These are phyloP conservation scores for Torymus texanus DNA, from an alignment of 2,888 invertebrate species.

Conservation along the genomic window DNA sequence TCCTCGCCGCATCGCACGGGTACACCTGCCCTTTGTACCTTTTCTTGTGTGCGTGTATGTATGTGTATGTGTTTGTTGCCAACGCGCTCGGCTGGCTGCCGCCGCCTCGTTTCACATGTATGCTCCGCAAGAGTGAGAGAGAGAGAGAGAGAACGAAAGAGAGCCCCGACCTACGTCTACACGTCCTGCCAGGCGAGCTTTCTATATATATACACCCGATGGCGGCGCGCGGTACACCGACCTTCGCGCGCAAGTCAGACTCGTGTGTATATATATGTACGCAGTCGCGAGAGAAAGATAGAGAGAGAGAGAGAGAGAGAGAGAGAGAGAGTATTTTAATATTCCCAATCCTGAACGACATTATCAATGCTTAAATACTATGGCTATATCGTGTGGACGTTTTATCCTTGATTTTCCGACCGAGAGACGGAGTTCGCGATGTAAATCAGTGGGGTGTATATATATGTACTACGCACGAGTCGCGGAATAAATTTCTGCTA, in stretches of 20 bases:
- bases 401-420: not conserved
- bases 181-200: slow-evolving; percentile 8
- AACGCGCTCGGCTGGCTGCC: slow-evolving; percentile 1
- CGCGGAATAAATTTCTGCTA: slow-evolving; percentile 6
- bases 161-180: slow-evolving; percentile 14
- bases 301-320: no score
- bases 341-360: slow-evolving; percentile 11
- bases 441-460: not conserved
- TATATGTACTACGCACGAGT: not conserved
- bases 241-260: slow-evolving; percentile 40
- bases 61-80: not conserved
- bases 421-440: not conserved
- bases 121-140: slow-evolving; percentile 13
- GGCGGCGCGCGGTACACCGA: slow-evolving; percentile 29
- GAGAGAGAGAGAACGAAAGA: no score
- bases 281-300: no score
- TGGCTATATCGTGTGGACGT: slow-evolving; percentile 11
- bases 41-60: slow-evolving; percentile 49
- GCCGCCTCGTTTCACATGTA: slow-evolving; percentile 22
- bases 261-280: not conserved
- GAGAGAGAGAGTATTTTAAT: not conserved
- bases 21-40: slow-evolving; percentile 72
- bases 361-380: not conserved
- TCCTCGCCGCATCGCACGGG: slow-evolving; percentile 56
- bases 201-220: not conserved